These are phyloP conservation scores for Taenaris catops DNA, from an alignment of 2,888 invertebrate genomes.

Conservation along the genomic window DNA sequence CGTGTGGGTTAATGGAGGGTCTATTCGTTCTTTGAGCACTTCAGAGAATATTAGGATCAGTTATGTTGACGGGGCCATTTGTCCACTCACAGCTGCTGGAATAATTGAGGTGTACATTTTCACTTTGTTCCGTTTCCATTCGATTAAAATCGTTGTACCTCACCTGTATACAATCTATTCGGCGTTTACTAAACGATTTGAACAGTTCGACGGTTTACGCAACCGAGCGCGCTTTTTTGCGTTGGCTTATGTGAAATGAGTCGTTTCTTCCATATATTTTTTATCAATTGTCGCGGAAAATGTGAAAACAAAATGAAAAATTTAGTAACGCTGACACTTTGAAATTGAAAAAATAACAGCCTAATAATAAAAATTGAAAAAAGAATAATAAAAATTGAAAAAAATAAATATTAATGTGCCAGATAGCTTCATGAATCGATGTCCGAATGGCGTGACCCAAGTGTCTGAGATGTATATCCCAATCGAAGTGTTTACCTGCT, in stretches of 20 bases:
- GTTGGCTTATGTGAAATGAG: slow-evolving; percentile 27
- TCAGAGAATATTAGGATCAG: slow-evolving; percentile 40
- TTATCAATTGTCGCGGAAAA: neutral
- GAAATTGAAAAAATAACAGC: no score
- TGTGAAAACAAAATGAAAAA: neutral
- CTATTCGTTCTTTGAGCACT: neutral
- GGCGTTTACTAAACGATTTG: slow-evolving; percentile 78
- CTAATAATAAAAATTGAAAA: no score
- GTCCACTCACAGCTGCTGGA: slow-evolving; percentile 66
- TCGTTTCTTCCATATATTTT: slow-evolving; percentile 11
- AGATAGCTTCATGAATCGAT: no score
- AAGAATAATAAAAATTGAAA: no score
- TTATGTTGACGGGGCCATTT: slow-evolving; percentile 62
- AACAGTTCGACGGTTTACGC: slow-evolving; percentile 66
- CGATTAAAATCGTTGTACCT: slow-evolving; percentile 77
- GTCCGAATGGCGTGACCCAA: no score
- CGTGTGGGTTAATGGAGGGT: no score
- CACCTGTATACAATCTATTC: slow-evolving; percentile 74
- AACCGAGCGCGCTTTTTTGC: slow-evolving; percentile 51
- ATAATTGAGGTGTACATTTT: slow-evolving; percentile 80
- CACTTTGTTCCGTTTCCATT: slow-evolving; percentile 79
- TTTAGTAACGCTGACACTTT: neutral
- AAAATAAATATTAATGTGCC: no score
- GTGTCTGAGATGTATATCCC: no score
- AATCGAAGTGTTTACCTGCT: no score